phyloP scores from a whole-genome alignment of 92 coral and sea anemone genomes.

The Anthopleura xanthogrammica region DNA sequence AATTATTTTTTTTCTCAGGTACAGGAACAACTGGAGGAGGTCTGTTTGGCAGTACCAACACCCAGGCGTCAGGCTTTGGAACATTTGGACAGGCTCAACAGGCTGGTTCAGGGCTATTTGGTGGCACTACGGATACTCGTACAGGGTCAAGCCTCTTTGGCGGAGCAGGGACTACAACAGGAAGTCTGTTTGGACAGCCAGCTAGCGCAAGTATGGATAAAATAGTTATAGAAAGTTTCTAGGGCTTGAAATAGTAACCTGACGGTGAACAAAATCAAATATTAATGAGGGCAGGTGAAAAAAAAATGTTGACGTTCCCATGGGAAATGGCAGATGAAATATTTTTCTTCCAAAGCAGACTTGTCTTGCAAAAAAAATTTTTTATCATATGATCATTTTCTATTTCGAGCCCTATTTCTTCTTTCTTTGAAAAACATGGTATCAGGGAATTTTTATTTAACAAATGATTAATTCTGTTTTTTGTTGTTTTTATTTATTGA shows the following conservation, averaged over 20 bases:
- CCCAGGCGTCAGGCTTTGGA: constrained; percentile 28
- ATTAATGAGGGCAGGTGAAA: too few species aligned
- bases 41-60: constrained; percentile 30
- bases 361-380: too few species aligned
- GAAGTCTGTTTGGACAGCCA: constrained; percentile 65
- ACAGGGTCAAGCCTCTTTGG: constrained; percentile 48
- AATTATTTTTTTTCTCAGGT: neutral
- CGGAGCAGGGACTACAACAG: constrained; percentile 34
- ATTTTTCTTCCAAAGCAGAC: too few species aligned
- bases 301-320: too few species aligned
- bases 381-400: too few species aligned
- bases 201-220: constrained; percentile 24
- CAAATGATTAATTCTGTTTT: too few species aligned
- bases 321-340: too few species aligned
- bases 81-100: constrained; percentile 49
- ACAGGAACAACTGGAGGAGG: constrained; percentile 25
- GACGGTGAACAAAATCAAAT: too few species aligned
- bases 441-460: neutral
- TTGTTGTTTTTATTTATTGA: neutral
- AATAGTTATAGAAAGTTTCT: too few species aligned
- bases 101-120: constrained; percentile 57
- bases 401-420: too few species aligned
- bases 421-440: neutral
- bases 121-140: constrained; percentile 34
- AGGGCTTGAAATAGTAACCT: too few species aligned